Conservation (phyloP, 2,113 vertebrate genomes). For the Eptesicus fuscus region DNA sequence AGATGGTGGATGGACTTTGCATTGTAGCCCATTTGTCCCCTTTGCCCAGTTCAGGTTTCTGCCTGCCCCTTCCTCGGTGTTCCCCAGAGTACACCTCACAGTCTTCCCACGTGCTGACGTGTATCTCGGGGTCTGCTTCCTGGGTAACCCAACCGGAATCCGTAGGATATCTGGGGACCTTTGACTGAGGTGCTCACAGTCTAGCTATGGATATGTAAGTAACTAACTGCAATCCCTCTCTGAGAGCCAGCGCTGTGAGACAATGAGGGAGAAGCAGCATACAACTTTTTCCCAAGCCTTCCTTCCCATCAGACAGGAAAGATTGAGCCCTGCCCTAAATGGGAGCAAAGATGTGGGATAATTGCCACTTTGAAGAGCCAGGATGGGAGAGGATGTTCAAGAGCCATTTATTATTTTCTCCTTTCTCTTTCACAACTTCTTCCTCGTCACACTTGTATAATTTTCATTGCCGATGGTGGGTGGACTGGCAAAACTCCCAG, state of each 20-base stretch:
- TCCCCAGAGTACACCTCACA: background rate
- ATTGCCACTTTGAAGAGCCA: background rate
- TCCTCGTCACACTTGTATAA: background rate
- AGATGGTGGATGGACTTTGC: background rate
- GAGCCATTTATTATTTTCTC: background rate
- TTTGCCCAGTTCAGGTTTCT: background rate
- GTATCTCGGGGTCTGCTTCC: background rate
- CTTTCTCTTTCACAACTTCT: background rate
- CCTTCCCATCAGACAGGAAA: background rate
- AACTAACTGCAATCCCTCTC: background rate
- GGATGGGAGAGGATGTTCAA: background rate
- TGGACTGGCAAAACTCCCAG: background rate
- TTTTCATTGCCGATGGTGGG: slow-evolving; percentile 5
- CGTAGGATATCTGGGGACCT: background rate
- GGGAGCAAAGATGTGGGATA: background rate
- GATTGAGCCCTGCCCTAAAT: background rate
- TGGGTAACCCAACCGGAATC: background rate
- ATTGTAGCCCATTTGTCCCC: background rate
- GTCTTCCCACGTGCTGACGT: background rate
- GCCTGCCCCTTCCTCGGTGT: background rate
- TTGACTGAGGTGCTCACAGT: background rate
- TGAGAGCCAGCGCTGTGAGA: background rate
- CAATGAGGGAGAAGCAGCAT: background rate
- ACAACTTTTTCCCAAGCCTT: accelerated
- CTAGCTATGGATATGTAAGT: no score